A percentile compares a stretch with the other conserved stretches of the same genome.
phyloP scores from a whole-genome alignment of 2,113 vertebrate genomes.

The Origma solitaria region DNA sequence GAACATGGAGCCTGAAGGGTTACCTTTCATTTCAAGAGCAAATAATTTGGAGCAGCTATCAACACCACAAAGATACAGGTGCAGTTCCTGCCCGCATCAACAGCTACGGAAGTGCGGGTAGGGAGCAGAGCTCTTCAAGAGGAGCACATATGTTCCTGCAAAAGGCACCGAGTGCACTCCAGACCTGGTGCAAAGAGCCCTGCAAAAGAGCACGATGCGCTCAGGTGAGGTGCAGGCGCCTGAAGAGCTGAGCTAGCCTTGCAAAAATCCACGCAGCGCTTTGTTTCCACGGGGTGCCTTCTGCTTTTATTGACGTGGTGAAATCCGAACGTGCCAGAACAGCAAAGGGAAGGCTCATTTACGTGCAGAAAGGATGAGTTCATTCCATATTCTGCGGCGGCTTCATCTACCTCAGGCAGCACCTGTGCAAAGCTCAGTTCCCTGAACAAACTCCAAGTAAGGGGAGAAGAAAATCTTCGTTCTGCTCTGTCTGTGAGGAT shows the following conservation, averaged over 20 bases:
- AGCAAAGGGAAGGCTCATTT: background rate
- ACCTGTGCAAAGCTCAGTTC: background rate
- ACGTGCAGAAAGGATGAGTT: background rate
- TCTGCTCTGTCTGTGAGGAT: background rate
- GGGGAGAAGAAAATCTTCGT: background rate
- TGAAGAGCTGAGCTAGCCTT: background rate
- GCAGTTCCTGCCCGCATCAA: background rate
- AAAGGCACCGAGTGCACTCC: background rate
- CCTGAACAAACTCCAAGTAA: background rate
- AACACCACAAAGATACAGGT: background rate
- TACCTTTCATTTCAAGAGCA: background rate
- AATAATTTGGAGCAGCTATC: background rate
- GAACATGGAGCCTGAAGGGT: background rate
- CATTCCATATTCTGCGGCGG: background rate
- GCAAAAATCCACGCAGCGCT: background rate
- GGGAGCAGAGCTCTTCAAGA: background rate
- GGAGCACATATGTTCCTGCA: background rate
- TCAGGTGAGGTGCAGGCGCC: background rate
- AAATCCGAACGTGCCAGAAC: accelerated
- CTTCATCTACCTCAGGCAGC: background rate
- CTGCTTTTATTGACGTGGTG: background rate
- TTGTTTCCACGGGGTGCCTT: too few relatives aligned
- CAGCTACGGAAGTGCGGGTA: background rate
- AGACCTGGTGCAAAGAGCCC: background rate
- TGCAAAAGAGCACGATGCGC: background rate